A percentile compares a stretch with the other conserved stretches of the same genome.
Conservation (phyloP, 1,140 invertebrate species). For the Capitella teleta region DNA sequence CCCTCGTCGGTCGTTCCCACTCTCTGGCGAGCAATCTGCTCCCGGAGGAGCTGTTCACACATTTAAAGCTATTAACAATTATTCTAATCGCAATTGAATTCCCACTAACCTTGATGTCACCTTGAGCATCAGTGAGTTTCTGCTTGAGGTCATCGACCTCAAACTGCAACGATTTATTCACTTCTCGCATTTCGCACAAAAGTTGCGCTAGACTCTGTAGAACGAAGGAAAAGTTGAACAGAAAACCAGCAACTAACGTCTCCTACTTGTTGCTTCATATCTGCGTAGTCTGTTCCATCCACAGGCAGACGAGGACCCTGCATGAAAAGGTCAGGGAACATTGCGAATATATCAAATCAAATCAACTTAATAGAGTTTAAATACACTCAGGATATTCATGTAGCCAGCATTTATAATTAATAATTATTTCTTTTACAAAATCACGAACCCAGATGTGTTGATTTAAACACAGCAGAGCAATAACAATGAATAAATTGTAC, state of each 20-base stretch:
- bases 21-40: conserved; percentile 40
- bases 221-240: conserved; percentile 4
- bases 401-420: no score
- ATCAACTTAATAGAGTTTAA: no score
- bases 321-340: not conserved
- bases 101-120: conserved; percentile 56
- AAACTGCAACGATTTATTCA: conserved; percentile 55
- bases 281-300: conserved; percentile 1
- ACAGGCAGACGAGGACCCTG: not conserved
- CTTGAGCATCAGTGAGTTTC: conserved; percentile 58
- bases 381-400: no score
- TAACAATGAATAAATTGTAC: no score
- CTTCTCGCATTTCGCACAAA: conserved; percentile 51
- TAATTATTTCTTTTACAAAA: no score
- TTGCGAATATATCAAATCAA: no score
- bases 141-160: conserved; percentile 60
- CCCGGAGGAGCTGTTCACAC: conserved; percentile 39
- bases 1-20: conserved; percentile 39
- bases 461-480: no score
- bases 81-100: no score
- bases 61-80: no score
- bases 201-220: conserved; percentile 29
- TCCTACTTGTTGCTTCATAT: conserved; percentile 4
- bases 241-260: not conserved
- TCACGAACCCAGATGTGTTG: no score